Base-by-base conservation (phyloP, 2,888 invertebrate species). In the Lomographa bimaculata region DNA sequence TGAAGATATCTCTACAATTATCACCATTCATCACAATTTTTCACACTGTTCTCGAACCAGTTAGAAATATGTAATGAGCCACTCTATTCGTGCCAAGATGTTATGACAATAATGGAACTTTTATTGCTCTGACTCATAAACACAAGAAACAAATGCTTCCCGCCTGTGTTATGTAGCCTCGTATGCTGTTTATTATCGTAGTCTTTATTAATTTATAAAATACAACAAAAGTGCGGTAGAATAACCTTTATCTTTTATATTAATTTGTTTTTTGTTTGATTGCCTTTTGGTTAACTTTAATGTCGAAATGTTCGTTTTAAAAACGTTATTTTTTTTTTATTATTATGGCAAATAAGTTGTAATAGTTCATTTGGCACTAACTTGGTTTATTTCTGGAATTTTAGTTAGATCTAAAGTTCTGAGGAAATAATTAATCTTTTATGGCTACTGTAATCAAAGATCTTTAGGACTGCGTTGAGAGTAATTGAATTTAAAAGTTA, bases 21-120 rank as follows among this genome's bases (percentile, higher is more conserved):
- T 43, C 44, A 16, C 29, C 27, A 50, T 51, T 46, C 48, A 46
- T 49, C 45, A 50, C 41, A 44, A 41, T 49, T 51, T 41, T 47
- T 50, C 49, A 35, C 47, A 50, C 46, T 47, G 37, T 48, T 34
- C 45, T 37, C 40, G 44, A 45, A 47, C 47, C 45, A 42, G 48
- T 44, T 42, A 49, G 45, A 50, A 40, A 49, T 44, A 28, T 50
- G 41, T 35, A 40, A 50, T 47, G 52, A 50, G 56, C 41, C 50
- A 50, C 30, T 57, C 48, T 48, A 47, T 47, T 47, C 51, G 63
- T 65, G 71, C 67, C 68, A 71, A 74, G 63, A 70, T 61, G 63
- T 65, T 67, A 64, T 61, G 60, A 67, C 61, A 67, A 66, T 67
- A 65, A 71, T 68, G 65, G 55, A 60, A 51, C 57, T 71, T 71